Evolutionary conservation across 2,797 vertebrate genomes (phyloP).

Genomic region (Alfaro cultratus): DNA sequence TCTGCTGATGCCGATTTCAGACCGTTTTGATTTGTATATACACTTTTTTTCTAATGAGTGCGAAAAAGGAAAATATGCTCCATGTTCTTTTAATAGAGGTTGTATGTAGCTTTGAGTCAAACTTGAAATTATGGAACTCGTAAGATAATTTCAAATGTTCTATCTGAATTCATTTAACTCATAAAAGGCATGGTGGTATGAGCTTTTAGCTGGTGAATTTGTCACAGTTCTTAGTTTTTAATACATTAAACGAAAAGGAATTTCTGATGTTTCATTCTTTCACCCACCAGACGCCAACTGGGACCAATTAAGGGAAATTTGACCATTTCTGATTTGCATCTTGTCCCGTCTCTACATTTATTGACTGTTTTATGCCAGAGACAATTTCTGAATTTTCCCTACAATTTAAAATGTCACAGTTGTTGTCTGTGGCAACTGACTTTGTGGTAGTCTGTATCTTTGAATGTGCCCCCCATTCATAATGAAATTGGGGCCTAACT

Average conservation of each 20-base stretch:
- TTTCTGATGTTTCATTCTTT: background rate
- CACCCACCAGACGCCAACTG: background rate
- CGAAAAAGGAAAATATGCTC: background rate
- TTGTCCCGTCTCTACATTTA: background rate
- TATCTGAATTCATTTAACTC: background rate
- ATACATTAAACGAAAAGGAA: background rate
- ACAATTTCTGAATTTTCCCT: constrained; percentile 20
- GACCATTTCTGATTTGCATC: background rate
- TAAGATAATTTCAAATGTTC: background rate
- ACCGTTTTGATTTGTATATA: background rate
- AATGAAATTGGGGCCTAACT: constrained; percentile 67
- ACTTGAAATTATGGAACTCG: background rate
- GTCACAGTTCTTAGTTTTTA: background rate
- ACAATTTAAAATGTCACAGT: constrained; percentile 1
- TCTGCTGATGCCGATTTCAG: background rate
- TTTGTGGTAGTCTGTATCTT: constrained; percentile 37
- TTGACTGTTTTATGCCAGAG: background rate
- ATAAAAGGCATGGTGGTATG: background rate
- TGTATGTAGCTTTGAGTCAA: background rate
- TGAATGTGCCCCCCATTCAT: constrained; percentile 47
- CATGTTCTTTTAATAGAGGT: background rate
- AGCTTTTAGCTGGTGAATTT: background rate
- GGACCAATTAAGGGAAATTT: background rate
- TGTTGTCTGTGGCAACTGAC: background rate
- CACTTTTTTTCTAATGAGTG: background rate